A percentile compares a stretch with the other conserved stretches of the same genome.
Conservation (phyloP, 2,888 invertebrate genomes). For the Tupiocoris notatus region DNA sequence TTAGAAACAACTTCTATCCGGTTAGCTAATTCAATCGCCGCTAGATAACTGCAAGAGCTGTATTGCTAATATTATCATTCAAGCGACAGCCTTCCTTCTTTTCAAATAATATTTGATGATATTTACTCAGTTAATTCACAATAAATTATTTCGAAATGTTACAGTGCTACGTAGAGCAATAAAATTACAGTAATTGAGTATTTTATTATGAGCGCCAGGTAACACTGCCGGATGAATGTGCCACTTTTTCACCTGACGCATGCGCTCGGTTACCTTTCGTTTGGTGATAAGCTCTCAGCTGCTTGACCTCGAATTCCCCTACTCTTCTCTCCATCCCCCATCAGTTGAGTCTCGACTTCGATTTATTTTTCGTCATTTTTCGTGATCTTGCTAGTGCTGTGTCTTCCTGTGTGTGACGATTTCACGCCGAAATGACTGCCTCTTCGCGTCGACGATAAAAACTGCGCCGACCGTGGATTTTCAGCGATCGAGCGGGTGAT, state of each 20-base stretch:
- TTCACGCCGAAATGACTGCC: neutral
- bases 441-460: neutral
- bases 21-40: no score
- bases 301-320: constrained; percentile 14
- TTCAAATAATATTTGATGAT: no score
- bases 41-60: no score
- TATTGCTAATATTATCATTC: no score
- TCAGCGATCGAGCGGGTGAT: neutral
- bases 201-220: no score
- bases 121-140: no score
- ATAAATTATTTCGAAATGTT: no score
- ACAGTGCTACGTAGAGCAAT: no score
- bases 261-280: neutral
- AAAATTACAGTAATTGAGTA: no score
- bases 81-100: no score
- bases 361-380: constrained; percentile 12
- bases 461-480: neutral
- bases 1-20: no score
- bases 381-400: neutral
- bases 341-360: neutral
- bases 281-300: constrained; percentile 33
- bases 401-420: neutral
- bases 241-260: constrained; percentile 1
- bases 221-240: no score
- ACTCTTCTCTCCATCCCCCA: neutral